Evolutionary conservation across 1,140 invertebrate genomes (phyloP).

Genomic region (Drosophila athabasca): DNA sequence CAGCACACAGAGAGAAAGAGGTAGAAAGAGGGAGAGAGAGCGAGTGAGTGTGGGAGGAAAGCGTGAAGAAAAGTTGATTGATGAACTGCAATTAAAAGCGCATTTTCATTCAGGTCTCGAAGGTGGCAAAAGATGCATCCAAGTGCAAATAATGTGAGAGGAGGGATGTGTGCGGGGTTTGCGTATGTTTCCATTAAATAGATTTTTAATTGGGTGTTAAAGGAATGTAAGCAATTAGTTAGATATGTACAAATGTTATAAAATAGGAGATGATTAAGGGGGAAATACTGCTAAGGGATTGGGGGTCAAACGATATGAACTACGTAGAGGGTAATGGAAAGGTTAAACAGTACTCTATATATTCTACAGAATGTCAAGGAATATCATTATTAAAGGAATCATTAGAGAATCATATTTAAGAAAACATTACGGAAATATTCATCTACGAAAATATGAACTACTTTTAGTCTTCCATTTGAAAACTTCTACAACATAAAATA

Average conservation of each 20-base stretch:
- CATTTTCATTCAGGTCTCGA: conserved; percentile 55
- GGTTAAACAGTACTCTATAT: not conserved
- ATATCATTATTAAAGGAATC: no score
- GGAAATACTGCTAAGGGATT: not conserved
- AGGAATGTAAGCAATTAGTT: conserved; percentile 45
- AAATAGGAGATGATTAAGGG: conserved; percentile 1
- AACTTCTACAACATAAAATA: no score
- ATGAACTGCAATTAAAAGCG: conserved; percentile 72
- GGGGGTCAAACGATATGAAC: not conserved
- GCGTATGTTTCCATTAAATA: conserved; percentile 56
- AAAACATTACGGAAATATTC: no score
- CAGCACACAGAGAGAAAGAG: not conserved
- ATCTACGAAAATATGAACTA: no score
- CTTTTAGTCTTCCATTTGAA: no score
- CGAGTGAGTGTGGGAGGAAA: not conserved
- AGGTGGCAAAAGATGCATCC: conserved; percentile 34
- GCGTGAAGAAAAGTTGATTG: conserved; percentile 55
- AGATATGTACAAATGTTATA: not conserved
- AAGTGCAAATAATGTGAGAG: conserved; percentile 6
- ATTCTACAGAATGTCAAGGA: not conserved
- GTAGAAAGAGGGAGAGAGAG: not conserved
- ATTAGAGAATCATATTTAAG: no score
- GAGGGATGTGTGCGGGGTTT: conserved; percentile 7
- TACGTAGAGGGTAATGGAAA: conserved; percentile 1
- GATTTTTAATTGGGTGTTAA: conserved; percentile 73